Evolutionary conservation across 2,888 invertebrate species (phyloP).

Genomic region (Euplexia lucipara): DNA sequence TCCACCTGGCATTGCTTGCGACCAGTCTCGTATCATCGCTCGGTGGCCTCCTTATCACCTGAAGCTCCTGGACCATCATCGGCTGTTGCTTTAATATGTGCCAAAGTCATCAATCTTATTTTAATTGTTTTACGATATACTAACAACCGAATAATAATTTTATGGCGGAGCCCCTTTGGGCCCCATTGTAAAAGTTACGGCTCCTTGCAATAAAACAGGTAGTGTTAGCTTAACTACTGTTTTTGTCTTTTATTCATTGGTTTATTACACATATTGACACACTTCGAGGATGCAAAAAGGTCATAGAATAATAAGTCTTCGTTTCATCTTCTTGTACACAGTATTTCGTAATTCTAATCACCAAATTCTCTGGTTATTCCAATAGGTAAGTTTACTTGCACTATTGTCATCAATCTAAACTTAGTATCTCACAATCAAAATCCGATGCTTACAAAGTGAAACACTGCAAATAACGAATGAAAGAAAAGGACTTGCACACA

Average conservation of each 20-base stretch:
- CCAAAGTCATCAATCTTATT: slow-evolving; percentile 80
- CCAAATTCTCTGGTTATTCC: slow-evolving; percentile 50
- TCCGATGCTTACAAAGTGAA: slow-evolving; percentile 79
- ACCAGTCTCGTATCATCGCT: slow-evolving; percentile 84
- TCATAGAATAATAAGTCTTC: slow-evolving; percentile 82
- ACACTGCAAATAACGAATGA: slow-evolving; percentile 85
- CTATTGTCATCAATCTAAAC: slow-evolving; percentile 59
- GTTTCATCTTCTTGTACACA: slow-evolving; percentile 75
- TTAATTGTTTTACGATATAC: slow-evolving; percentile 83
- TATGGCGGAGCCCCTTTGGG: slow-evolving; percentile 89
- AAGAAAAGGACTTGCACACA: slow-evolving; percentile 72
- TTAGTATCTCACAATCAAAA: slow-evolving; percentile 67
- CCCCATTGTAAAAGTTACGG: slow-evolving; percentile 86
- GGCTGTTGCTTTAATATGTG: slow-evolving; percentile 76
- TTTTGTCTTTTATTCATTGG: slow-evolving; percentile 73
- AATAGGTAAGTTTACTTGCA: slow-evolving; percentile 39
- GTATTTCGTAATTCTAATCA: slow-evolving; percentile 68
- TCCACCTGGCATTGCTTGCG: slow-evolving; percentile 85
- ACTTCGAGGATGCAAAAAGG: slow-evolving; percentile 81
- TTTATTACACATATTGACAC: slow-evolving; percentile 81
- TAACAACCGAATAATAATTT: slow-evolving; percentile 81
- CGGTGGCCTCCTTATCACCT: slow-evolving; percentile 76
- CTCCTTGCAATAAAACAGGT: slow-evolving; percentile 79
- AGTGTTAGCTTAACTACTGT: slow-evolving; percentile 72
- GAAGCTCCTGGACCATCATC: slow-evolving; percentile 84